Percentiles rank a stretch among this genome's conserved stretches.
Evolutionary conservation across 2,113 vertebrate genomes (phyloP).

Genomic region (Polyodon spathula): DNA sequence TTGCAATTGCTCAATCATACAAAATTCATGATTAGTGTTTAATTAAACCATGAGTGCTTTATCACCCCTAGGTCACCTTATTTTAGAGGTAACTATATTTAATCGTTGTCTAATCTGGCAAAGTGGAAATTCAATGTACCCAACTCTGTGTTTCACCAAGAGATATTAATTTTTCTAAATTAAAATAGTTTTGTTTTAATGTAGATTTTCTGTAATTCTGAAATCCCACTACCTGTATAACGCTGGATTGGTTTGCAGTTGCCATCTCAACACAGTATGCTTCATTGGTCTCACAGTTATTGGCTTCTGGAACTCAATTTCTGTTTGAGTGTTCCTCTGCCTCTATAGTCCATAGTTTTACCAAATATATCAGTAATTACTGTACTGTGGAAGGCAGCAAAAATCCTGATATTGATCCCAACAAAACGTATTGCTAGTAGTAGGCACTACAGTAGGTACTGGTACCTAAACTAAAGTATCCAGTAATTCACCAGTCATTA

Average conservation of each 20-base stretch:
- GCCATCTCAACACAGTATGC: too few species aligned
- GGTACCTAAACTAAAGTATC: too few species aligned
- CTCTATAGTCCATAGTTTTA: too few species aligned
- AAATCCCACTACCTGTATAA: conserved; percentile 7
- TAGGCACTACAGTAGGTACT: too few species aligned
- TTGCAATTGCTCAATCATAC: conserved; percentile 14
- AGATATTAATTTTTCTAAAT: conserved; percentile 18
- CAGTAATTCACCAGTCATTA: too few species aligned
- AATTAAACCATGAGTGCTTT: conserved; percentile 3
- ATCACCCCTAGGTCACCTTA: background rate
- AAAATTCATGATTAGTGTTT: conserved; percentile 12
- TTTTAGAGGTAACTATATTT: conserved; percentile 12
- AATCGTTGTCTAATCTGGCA: conserved; percentile 18
- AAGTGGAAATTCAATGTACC: background rate
- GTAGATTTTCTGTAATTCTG: background rate
- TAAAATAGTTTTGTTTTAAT: conserved; percentile 11
- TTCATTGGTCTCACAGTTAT: too few species aligned
- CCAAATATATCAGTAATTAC: too few species aligned
- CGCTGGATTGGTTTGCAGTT: conserved; percentile 3
- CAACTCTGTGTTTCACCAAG: conserved; percentile 7
- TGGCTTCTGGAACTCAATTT: too few species aligned
- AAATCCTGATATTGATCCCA: too few species aligned
- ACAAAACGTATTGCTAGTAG: too few species aligned
- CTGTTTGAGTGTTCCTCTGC: too few species aligned
- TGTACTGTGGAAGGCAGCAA: too few species aligned